Evolutionary conservation across 2,888 invertebrate genomes (phyloP).

Genomic region (Griposia aprilina): DNA sequence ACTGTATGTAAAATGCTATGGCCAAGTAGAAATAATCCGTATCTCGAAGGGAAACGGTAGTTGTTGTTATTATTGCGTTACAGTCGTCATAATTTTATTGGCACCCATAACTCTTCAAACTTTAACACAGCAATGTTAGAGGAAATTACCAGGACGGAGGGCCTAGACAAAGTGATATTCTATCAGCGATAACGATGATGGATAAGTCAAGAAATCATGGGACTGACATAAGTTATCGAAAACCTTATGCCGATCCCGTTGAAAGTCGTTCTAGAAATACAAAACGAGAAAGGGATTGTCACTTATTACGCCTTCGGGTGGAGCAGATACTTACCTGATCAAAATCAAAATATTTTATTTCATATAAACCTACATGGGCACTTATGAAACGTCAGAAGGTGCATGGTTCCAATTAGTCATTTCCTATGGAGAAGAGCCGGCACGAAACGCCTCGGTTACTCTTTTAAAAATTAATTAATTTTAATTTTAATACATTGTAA

Average conservation of each 20-base stretch:
- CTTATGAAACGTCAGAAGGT: too few relatives aligned
- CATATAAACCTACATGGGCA: too few relatives aligned
- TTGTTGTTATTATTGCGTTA: constrained; percentile 9
- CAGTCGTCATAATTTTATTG: constrained; percentile 7
- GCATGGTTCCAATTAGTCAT: too few relatives aligned
- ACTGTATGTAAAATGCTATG: background rate
- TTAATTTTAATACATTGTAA: too few relatives aligned
- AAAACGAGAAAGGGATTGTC: background rate
- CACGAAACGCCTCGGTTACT: too few relatives aligned
- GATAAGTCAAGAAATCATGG: background rate
- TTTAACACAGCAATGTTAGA: background rate
- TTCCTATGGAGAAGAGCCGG: too few relatives aligned
- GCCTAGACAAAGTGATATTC: background rate
- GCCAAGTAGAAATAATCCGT: background rate
- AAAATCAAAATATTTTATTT: too few relatives aligned
- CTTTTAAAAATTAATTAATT: too few relatives aligned
- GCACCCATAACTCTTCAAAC: constrained; percentile 13
- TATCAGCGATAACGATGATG: background rate
- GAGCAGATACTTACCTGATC: background rate
- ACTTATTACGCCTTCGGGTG: background rate
- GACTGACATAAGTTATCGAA: background rate
- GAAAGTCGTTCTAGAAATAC: background rate
- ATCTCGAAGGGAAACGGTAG: background rate
- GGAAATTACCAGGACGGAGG: background rate
- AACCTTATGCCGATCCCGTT: too few relatives aligned